Percentiles rank a stretch among this genome's conserved stretches.
Conservation (phyloP, 2,113 vertebrate species). For the Thomomys bottae region DNA sequence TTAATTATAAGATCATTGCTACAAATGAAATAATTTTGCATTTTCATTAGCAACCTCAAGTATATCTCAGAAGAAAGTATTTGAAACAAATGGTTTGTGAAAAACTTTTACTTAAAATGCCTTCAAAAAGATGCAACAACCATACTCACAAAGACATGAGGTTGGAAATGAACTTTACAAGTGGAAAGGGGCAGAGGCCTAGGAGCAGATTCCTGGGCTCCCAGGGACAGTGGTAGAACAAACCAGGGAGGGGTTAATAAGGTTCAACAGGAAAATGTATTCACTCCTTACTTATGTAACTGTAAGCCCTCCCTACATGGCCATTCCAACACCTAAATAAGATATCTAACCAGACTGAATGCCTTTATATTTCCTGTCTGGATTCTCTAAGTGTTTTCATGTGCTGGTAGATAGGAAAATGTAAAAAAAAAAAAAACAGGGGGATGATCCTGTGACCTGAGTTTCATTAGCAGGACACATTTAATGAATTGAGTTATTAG, state of each 20-base stretch:
- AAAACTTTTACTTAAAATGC: constrained; percentile 51
- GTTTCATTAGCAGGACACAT: constrained; percentile 68
- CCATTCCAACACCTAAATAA: no score
- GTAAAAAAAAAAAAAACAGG: constrained; percentile 60
- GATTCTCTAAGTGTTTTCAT: constrained; percentile 67
- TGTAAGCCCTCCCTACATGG: no score
- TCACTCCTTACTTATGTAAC: no score
- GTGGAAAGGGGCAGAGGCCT: no score
- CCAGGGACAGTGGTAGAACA: no score
- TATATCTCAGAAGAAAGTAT: constrained; percentile 31
- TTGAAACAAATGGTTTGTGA: constrained; percentile 44
- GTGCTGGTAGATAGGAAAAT: constrained; percentile 65
- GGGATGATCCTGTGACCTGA: constrained; percentile 62
- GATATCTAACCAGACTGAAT: constrained; percentile 61
- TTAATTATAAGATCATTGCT: constrained; percentile 20
- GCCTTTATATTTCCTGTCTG: constrained; percentile 49
- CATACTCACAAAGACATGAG: no score
- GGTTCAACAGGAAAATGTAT: no score
- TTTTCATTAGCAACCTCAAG: constrained; percentile 48
- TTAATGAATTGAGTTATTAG: constrained; percentile 71
- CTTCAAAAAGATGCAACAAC: constrained; percentile 31
- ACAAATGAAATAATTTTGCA: constrained; percentile 28
- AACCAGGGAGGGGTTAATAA: no score
- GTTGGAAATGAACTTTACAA: no score
- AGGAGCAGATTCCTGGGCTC: no score